These are phyloP conservation scores for Psittacula derbiana DNA, from an alignment of 2,797 vertebrate genomes.

Conservation along the genomic window DNA sequence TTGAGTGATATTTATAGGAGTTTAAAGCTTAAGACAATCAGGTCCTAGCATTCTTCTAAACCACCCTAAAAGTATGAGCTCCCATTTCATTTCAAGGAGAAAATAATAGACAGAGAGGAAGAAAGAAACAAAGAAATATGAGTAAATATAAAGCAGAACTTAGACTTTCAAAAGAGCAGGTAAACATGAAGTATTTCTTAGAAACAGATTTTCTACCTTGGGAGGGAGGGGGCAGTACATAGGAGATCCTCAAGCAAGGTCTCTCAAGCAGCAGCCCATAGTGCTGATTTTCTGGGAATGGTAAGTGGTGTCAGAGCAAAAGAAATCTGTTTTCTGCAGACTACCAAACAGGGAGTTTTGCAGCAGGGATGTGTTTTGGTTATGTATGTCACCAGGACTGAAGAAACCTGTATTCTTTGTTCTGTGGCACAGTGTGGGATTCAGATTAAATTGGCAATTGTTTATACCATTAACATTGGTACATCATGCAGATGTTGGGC, in stretches of 20 bases:
- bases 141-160: neutral
- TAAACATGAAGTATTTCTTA: neutral
- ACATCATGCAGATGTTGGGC: neutral
- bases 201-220: neutral
- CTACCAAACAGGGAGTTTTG: neutral
- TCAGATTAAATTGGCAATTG: neutral
- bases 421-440: neutral
- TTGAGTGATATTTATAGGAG: neutral
- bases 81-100: neutral
- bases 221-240: neutral
- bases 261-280: neutral
- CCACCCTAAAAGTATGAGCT: neutral
- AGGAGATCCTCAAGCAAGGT: neutral
- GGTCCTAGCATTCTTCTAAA: neutral
- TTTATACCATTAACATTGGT: neutral
- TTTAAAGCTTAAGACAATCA: neutral
- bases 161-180: neutral
- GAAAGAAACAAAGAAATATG: neutral
- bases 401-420: neutral
- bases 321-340: neutral
- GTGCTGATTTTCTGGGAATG: neutral
- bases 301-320: neutral
- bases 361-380: neutral
- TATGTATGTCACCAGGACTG: neutral
- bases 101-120: neutral